phyloP scores from a whole-genome alignment of 2,113 vertebrate genomes.

The Puffinus mauretanicus region DNA sequence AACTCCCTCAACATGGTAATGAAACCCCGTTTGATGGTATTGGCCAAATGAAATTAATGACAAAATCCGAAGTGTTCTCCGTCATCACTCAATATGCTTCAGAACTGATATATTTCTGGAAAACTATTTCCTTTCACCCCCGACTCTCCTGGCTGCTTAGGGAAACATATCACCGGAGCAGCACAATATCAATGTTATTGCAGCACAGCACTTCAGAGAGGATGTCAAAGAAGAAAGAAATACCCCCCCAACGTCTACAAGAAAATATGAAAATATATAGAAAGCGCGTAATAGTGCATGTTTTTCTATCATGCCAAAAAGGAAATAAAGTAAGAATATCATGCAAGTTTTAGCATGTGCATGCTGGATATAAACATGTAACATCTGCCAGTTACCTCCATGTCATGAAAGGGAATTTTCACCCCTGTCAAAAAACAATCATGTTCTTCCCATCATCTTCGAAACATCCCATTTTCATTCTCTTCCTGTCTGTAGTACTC shows the following conservation, averaged over 20 bases:
- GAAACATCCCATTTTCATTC: neutral
- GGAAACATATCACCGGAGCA: neutral
- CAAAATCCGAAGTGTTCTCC: neutral
- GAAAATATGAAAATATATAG: neutral
- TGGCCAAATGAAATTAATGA: neutral
- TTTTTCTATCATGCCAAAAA: neutral
- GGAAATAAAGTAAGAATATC: neutral
- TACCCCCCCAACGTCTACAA: neutral
- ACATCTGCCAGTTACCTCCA: neutral
- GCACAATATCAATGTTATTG: neutral
- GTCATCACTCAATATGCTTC: neutral
- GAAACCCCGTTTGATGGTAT: neutral
- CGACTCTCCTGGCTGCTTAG: neutral
- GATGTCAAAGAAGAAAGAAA: neutral
- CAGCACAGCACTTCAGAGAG: neutral
- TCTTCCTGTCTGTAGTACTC: neutral
- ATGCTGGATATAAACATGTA: neutral
- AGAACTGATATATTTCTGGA: neutral
- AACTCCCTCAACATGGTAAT: neutral
- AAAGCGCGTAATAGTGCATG: accelerated
- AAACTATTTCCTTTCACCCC: neutral
- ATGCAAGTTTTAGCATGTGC: neutral
- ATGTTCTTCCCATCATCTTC: neutral
- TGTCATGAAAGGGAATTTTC: neutral
- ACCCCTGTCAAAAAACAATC: neutral